Evolutionary conservation across 2,113 vertebrate species (phyloP).

Genomic region (Microcebus murinus): DNA sequence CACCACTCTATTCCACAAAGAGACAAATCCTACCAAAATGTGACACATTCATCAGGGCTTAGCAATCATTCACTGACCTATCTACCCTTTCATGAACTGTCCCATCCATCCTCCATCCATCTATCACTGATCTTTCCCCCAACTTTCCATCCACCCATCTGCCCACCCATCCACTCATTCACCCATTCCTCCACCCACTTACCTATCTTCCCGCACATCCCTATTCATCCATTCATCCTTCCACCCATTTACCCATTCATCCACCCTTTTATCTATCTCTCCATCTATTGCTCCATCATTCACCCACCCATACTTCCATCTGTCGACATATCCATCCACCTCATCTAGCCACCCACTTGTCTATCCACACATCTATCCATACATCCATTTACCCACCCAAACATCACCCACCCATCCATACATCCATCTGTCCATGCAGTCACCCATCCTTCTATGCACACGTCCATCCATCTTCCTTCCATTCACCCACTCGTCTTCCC

Average conservation of each 20-base stretch:
- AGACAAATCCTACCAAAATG: neutral
- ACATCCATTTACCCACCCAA: neutral
- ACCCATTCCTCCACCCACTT: neutral
- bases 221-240: neutral
- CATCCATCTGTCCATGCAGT: neutral
- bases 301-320: neutral
- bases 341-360: neutral
- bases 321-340: neutral
- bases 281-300: neutral
- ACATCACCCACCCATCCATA: neutral
- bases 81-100: neutral
- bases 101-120: neutral
- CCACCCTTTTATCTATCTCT: neutral
- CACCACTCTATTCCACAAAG: neutral
- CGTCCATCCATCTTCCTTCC: too few relatives aligned
- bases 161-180: too few relatives aligned
- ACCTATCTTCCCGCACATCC: neutral
- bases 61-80: neutral
- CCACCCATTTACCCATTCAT: neutral
- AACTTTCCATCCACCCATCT: neutral
- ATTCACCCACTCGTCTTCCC: neutral
- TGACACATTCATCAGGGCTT: neutral
- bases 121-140: neutral
- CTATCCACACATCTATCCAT: neutral
- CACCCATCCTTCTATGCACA: neutral